These are phyloP conservation scores for Chirona hameri DNA, from an alignment of 2,888 invertebrate species.

Conservation along the genomic window DNA sequence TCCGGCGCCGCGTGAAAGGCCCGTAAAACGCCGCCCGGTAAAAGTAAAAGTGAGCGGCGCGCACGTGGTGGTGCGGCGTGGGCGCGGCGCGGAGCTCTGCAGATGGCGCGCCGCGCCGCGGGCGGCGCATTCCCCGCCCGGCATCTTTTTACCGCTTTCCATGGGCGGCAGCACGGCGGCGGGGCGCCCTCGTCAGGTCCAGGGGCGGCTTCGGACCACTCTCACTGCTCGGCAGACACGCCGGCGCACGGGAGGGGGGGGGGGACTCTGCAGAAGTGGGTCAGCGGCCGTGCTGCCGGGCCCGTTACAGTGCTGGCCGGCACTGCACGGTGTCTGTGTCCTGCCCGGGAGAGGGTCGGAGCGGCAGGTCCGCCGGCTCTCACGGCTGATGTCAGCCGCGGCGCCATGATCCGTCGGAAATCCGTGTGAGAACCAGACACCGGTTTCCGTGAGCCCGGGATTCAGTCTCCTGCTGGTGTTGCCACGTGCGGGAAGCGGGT, in stretches of 20 bases:
- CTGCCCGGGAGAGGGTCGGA: neutral
- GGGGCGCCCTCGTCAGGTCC: neutral
- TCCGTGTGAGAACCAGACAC: too few relatives aligned
- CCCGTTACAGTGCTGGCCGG: neutral
- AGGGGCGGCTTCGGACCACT: neutral
- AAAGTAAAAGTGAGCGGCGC: conserved; percentile 9
- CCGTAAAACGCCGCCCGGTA: conserved; percentile 2
- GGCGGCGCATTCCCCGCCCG: conserved; percentile 13
- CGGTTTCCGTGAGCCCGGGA: too few relatives aligned
- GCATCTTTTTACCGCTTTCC: conserved; percentile 10
- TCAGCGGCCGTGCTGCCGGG: neutral
- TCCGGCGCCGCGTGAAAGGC: neutral
- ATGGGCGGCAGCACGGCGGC: neutral
- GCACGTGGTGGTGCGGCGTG: neutral
- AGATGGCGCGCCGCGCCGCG: neutral
- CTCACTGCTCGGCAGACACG: neutral
- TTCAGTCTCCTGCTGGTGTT: too few relatives aligned
- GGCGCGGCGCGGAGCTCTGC: neutral
- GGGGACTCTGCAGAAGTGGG: neutral
- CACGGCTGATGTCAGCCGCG: neutral
- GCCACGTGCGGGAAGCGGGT: too few relatives aligned
- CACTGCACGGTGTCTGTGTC: neutral
- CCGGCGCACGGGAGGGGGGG: neutral
- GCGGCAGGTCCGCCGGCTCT: neutral
- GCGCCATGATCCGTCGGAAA: neutral